Evolutionary conservation across 2,888 invertebrate species (phyloP).

Genomic region (Cosmia trapezina): DNA sequence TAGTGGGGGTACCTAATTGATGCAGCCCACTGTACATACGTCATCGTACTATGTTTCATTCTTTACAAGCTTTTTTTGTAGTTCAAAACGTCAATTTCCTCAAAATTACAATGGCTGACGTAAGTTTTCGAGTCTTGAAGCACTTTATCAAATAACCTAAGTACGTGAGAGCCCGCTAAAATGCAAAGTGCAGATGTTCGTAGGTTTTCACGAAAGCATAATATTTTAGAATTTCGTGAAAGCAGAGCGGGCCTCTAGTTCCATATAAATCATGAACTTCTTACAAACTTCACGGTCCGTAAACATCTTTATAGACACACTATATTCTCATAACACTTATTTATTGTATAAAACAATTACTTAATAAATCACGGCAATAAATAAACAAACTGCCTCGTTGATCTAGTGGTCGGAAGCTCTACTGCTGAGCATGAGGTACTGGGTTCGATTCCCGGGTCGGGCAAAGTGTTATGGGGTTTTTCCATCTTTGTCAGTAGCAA

Average conservation of each 20-base stretch:
- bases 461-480: background rate
- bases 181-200: constrained; percentile 28
- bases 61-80: background rate
- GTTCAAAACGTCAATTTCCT: background rate
- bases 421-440: background rate
- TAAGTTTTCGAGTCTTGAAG: background rate
- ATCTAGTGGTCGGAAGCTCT: background rate
- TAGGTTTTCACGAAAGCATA: constrained; percentile 25
- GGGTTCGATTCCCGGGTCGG: background rate
- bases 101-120: background rate
- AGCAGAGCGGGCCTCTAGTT: constrained; percentile 5
- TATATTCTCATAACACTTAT: constrained; percentile 33
- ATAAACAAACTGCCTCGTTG: background rate
- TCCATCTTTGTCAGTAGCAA: background rate
- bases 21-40: too few relatives aligned
- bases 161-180: background rate
- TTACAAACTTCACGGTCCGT: constrained; percentile 7
- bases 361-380: background rate
- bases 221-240: constrained; percentile 42
- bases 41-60: background rate
- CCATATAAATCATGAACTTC: constrained; percentile 21
- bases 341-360: background rate
- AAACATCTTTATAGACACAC: constrained; percentile 26
- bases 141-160: background rate
- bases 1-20: too few relatives aligned